A percentile compares a stretch with the other conserved stretches of the same genome.
These are phyloP conservation scores for Diarsia brunnea DNA, from an alignment of 2,888 invertebrate genomes.

Conservation along the genomic window DNA sequence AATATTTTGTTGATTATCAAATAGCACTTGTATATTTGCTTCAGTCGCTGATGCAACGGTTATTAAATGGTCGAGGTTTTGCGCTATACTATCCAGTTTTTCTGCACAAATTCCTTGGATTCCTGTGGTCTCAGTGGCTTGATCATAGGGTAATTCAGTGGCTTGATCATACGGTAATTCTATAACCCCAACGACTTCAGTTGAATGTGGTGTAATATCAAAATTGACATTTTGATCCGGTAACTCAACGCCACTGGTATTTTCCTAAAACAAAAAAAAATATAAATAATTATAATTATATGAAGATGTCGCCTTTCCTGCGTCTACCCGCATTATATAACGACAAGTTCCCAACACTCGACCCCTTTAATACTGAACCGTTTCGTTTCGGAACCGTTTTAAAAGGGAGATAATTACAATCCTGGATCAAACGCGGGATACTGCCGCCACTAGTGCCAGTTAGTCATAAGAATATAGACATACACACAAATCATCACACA, in stretches of 20 bases:
- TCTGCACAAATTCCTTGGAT: slow-evolving; percentile 6
- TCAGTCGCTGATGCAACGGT: slow-evolving; percentile 7
- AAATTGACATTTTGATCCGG: slow-evolving; percentile 1
- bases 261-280: slow-evolving; percentile 8
- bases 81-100: slow-evolving; percentile 5
- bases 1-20: slow-evolving; percentile 3
- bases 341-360: too few relatives aligned
- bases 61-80: slow-evolving; percentile 16
- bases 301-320: too few relatives aligned
- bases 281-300: too few relatives aligned
- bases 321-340: too few relatives aligned
- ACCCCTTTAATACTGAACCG: too few relatives aligned
- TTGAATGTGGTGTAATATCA: background rate
- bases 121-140: slow-evolving; percentile 3
- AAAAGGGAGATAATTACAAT: too few relatives aligned
- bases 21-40: slow-evolving; percentile 7
- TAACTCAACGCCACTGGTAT: slow-evolving; percentile 6
- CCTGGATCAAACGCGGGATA: too few relatives aligned
- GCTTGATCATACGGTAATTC: background rate
- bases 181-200: background rate
- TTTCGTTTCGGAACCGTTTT: too few relatives aligned
- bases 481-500: too few relatives aligned
- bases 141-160: background rate
- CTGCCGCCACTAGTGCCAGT: too few relatives aligned
- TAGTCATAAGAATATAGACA: too few relatives aligned